phyloP scores from a whole-genome alignment of 2,888 invertebrate genomes.

The Escarpia spicata region DNA sequence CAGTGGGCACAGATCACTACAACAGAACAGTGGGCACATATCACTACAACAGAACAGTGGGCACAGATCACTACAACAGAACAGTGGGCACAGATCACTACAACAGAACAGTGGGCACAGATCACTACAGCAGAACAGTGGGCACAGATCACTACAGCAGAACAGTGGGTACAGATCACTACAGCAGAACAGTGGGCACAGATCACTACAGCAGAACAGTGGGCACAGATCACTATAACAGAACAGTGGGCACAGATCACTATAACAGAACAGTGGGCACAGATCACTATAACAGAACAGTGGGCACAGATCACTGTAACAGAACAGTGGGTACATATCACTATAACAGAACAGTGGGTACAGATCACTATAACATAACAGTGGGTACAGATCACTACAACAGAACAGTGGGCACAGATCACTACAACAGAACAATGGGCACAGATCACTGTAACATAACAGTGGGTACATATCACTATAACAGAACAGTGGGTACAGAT shows the following conservation, averaged over 20 bases:
- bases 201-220: background rate
- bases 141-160: background rate
- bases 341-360: background rate
- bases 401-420: background rate
- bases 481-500: background rate
- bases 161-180: background rate
- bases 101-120: background rate
- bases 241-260: background rate
- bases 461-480: background rate
- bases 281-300: background rate
- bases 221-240: background rate
- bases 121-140: background rate
- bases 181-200: background rate
- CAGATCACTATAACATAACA: background rate
- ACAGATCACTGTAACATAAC: background rate
- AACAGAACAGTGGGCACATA: background rate
- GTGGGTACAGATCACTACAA: background rate
- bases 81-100: background rate
- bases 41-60: background rate
- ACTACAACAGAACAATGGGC: background rate
- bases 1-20: background rate
- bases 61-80: background rate
- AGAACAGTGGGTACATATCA: background rate
- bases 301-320: background rate
- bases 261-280: background rate